A percentile compares a stretch with the other conserved stretches of the same genome.
phyloP scores from a whole-genome alignment of 2,113 vertebrate genomes.

The Agapornis roseicollis region DNA sequence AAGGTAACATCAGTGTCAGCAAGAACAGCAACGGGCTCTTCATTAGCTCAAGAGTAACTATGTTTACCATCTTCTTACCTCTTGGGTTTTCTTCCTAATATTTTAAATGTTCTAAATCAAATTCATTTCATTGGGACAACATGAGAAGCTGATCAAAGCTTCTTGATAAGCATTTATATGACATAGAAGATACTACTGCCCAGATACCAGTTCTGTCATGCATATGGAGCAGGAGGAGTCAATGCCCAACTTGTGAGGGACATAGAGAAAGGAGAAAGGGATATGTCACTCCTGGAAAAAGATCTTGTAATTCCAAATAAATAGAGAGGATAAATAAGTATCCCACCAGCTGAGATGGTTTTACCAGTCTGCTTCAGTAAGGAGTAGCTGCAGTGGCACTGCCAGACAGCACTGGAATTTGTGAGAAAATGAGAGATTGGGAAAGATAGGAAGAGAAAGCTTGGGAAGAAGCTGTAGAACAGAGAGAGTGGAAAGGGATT shows the following conservation, averaged over 20 bases:
- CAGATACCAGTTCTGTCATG: not conserved
- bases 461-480: not conserved
- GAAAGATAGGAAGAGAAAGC: not conserved
- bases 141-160: not conserved
- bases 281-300: not conserved
- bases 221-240: not conserved
- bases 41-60: not conserved
- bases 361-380: not conserved
- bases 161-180: not conserved
- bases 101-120: not conserved
- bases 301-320: not conserved
- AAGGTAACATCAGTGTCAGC: not conserved
- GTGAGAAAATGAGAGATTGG: not conserved
- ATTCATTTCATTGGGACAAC: not conserved
- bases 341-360: not conserved
- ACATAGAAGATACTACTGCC: not conserved
- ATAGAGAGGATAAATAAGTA: not conserved
- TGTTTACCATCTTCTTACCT: not conserved
- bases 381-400: not conserved
- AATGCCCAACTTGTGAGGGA: not conserved
- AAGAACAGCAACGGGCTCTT: not conserved
- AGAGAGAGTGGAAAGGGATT: not conserved
- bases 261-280: not conserved
- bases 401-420: not conserved
- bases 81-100: not conserved